Percentiles rank a stretch among this genome's conserved stretches.
Evolutionary conservation across 64 coral and sea anemone genomes (phyloP).

Genomic region (Astreopora myriophthalma): DNA sequence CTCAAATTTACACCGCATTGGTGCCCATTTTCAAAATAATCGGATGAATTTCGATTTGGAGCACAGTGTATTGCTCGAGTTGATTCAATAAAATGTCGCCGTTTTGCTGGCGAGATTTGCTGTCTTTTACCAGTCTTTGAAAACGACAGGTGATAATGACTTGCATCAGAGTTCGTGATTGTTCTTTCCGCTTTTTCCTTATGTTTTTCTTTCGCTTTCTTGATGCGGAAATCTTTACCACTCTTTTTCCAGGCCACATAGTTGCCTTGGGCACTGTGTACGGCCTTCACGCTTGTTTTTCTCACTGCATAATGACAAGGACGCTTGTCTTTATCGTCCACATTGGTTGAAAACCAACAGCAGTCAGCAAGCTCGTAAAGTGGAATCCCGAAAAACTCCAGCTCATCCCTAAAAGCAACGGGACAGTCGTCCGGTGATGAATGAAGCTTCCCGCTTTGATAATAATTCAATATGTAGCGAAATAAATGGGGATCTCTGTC

Average conservation of each 20-base stretch:
- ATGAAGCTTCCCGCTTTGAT: slow-evolving; percentile 80
- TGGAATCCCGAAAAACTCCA: slow-evolving; percentile 77
- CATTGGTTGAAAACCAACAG: slow-evolving; percentile 33
- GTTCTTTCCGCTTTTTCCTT: not conserved
- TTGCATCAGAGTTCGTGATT: not conserved
- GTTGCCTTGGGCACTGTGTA: not conserved
- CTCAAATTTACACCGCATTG: not conserved
- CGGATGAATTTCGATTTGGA: not conserved
- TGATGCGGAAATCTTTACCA: not conserved
- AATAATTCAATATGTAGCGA: slow-evolving; percentile 89
- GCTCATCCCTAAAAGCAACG: slow-evolving; percentile 79
- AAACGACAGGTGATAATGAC: not conserved
- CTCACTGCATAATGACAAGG: not conserved
- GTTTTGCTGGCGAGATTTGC: not conserved
- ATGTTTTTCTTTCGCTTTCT: not conserved
- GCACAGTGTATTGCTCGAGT: not conserved
- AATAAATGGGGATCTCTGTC: slow-evolving; percentile 86
- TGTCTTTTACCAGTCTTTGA: not conserved
- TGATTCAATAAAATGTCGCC: not conserved
- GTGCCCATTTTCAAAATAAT: not conserved
- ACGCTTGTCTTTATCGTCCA: not conserved
- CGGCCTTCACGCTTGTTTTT: slow-evolving; percentile 8
- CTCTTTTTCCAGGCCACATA: not conserved
- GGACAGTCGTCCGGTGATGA: slow-evolving; percentile 74
- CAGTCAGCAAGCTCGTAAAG: slow-evolving; percentile 58